Base-by-base conservation (phyloP, 2,113 vertebrate genomes). In the Melierax canorus region DNA sequence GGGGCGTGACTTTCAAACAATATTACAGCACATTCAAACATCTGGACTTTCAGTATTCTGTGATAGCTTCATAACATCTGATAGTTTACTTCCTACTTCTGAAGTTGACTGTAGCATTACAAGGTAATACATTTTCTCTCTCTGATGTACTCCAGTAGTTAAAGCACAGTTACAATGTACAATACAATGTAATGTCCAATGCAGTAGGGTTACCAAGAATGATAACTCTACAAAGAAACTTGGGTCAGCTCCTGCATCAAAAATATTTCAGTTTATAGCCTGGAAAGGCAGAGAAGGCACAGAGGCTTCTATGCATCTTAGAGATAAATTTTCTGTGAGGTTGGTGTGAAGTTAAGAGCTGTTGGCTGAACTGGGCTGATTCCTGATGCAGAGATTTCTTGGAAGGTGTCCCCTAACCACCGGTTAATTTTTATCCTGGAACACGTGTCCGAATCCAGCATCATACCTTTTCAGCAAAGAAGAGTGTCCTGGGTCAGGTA, bases 131-230 rank as follows among this genome's bases (percentile, higher is more conserved):
- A 20, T 26, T 66, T 67, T 38, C 2, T 45, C 46, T 36, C 53
- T 41, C 38, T 15, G 39, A 9, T 12, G 19, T 10, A 3, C 30
- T 43, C 50, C 23, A 69, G 10, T 3, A 19, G 30, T 19, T 34
- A 24, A 50, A 84, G 83, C 78, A 23, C 73, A 20, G 29, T n/a
- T 39, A 11, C 16, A 5, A 0, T 2, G 45, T 10, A 50, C 53
- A 18, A 0, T 16, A 21, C 50, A 24, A 8, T 0, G 20, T 5
- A 2, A 22, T 6, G 63, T 12, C 74, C 73, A 18, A 4, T 5
- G 62, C 67, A 43, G 26, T 4, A 18, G 36, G 46, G 56, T 59
- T 67, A 59, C 39, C 53, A 21, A 27, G 16, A 67, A 30, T 4
- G 43, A 32, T 11, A 64, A 26, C 29, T 46, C 62, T 43, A 6